phyloP scores from a whole-genome alignment of 2,797 vertebrate species.

The Sorex maritimensis region DNA sequence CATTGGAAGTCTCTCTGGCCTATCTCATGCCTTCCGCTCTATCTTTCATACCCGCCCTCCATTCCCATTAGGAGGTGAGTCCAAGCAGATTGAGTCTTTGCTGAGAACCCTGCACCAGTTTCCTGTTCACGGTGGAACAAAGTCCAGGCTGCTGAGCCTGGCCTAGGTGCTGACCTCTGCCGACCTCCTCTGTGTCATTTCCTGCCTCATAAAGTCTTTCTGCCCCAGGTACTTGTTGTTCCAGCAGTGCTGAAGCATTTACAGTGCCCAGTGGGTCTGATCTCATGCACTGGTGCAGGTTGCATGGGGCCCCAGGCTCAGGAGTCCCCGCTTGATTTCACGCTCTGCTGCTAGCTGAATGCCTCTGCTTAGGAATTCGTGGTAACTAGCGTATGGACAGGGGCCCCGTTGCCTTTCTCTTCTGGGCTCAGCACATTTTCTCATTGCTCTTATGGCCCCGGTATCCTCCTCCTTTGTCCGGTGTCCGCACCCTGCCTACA shows the following conservation, averaged over 20 bases:
- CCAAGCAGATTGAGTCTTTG: not conserved
- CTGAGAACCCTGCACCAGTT: conserved; percentile 9
- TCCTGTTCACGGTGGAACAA: conserved; percentile 42
- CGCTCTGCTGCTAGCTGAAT: not conserved
- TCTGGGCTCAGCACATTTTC: not conserved
- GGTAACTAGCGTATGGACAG: conserved; percentile 13
- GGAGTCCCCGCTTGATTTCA: conserved; percentile 36
- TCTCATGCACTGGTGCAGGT: not conserved
- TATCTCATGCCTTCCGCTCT: not conserved
- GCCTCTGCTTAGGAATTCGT: not conserved
- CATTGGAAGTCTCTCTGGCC: not conserved
- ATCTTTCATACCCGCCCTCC: not conserved
- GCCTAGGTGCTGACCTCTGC: conserved; percentile 53
- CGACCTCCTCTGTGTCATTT: conserved; percentile 66
- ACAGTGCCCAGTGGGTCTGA: conserved; percentile 35
- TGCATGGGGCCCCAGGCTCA: not conserved
- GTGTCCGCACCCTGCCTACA: not conserved
- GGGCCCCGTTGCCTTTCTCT: not conserved
- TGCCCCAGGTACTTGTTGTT: conserved; percentile 67
- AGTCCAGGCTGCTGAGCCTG: conserved; percentile 56
- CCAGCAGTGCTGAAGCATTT: conserved; percentile 54
- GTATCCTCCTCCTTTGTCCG: not conserved
- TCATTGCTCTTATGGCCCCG: not conserved
- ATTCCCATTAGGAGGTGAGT: not conserved
- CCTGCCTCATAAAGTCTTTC: conserved; percentile 66